Evolutionary conservation across 2,888 invertebrate species (phyloP), one percentile per base, ranked within the genome.

Genomic region (Drosophila eohydei): DNA sequence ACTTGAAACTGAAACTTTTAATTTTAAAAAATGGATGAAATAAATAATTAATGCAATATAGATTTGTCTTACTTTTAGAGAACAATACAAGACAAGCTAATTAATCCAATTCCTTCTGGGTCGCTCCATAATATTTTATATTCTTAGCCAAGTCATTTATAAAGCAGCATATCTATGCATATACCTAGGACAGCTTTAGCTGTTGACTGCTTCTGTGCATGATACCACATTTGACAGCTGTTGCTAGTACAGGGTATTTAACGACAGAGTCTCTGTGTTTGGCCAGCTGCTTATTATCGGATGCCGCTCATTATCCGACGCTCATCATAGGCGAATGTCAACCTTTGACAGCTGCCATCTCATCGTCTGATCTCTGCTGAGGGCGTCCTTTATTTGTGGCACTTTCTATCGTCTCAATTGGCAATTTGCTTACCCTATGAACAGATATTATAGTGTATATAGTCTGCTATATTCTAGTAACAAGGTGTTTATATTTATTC

Each of bases 291-390:
- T 6, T 51, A 26, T 46, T 57, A 38, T 44, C 44, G 26, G 36
- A 52, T 52, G 30, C 2, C 40, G 52, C 50, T 69, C 70, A 70
- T 68, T 68, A 68, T 69, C 38, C 40, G 48, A 26, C 11, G 38
- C 38, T 69, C 36, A 43, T 57, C 32, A 38, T 21, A 6, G 58
- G 5, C 41, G 6, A 14, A 43, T 51, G 48, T 43, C 50, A 57
- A 44, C 32, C 57, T 51, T 43, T 56, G 56, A 40, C 60, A 41
- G 54, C 32, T 41, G 30, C 26, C 41, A n/a, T 48, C 48, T 48
- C 30, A 3, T 48, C 21, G 12, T 11, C 52, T 26, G 30, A 16
- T 21, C 14, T 14, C 40, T 51, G 30, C 12, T 12, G 38, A 30
- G 40, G 12, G 46, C 30, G 44, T 66, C n/a, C 1, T 21, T 50